Evolutionary conservation across 2,797 vertebrate genomes (phyloP).

Genomic region (Erithacus rubecula): DNA sequence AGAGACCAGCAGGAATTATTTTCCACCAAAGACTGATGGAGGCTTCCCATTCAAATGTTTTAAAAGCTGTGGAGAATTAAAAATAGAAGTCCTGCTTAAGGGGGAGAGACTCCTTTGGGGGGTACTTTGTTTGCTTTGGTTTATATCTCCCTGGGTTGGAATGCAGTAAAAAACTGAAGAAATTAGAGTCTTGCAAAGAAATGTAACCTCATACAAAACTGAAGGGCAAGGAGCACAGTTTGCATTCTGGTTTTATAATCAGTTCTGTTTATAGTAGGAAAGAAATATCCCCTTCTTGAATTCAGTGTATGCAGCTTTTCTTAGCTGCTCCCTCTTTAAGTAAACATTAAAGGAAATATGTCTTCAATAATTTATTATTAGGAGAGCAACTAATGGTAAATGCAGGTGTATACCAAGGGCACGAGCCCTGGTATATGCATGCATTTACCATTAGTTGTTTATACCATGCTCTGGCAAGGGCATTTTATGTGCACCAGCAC

Average conservation of each 20-base stretch:
- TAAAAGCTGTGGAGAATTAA: conserved; percentile 78
- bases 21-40: conserved; percentile 65
- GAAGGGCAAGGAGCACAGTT: conserved; percentile 60
- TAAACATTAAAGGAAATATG: conserved; percentile 57
- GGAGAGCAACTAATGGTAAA: conserved; percentile 62
- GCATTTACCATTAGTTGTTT: neutral
- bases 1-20: conserved; percentile 62
- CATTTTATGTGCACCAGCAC: neutral
- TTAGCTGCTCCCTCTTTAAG: conserved; percentile 53
- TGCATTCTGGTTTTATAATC: conserved; percentile 77
- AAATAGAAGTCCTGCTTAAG: conserved; percentile 63
- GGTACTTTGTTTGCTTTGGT: conserved; percentile 75
- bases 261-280: conserved; percentile 74
- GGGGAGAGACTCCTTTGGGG: conserved; percentile 70
- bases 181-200: conserved; percentile 55
- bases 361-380: conserved; percentile 62
- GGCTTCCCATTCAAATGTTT: conserved; percentile 67
- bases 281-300: conserved; percentile 71
- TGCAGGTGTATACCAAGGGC: conserved; percentile 2
- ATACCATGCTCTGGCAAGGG: neutral
- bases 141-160: conserved; percentile 70
- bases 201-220: conserved; percentile 53
- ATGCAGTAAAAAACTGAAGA: conserved; percentile 68
- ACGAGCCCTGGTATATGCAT: neutral
- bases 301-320: conserved; percentile 58